Evolutionary conservation across 2,888 invertebrate genomes (phyloP).

Genomic region (Omphaloscelis lunosa): DNA sequence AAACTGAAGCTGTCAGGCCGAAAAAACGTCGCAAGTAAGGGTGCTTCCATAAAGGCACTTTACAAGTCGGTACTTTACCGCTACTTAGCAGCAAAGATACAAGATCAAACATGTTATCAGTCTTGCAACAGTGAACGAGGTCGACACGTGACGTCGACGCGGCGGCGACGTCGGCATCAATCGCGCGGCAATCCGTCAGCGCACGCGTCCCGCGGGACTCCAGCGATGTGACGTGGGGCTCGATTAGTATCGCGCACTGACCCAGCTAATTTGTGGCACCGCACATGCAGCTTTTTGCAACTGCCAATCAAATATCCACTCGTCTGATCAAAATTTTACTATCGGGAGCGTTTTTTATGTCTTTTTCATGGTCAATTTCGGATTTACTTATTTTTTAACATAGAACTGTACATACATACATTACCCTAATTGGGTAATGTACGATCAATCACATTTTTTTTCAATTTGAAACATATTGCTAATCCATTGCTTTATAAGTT

Average conservation of each 20-base stretch:
- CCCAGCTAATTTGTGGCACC: constrained; percentile 78
- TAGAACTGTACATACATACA: not conserved
- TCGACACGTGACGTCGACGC: constrained; percentile 73
- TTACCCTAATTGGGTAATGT: too few relatives aligned
- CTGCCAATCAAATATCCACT: constrained; percentile 45
- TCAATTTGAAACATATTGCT: too few relatives aligned
- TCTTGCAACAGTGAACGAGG: constrained; percentile 63
- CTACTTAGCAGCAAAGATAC: constrained; percentile 34
- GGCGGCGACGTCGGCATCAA: constrained; percentile 71
- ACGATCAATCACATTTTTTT: too few relatives aligned
- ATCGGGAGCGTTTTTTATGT: not conserved
- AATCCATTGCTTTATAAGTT: too few relatives aligned
- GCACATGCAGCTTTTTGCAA: constrained; percentile 61
- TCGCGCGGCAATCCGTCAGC: constrained; percentile 85
- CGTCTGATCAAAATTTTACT: constrained; percentile 32
- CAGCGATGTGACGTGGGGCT: constrained; percentile 47
- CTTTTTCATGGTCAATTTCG: not conserved
- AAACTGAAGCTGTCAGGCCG: not conserved
- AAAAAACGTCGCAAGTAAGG: not conserved
- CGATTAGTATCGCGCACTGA: constrained; percentile 72
- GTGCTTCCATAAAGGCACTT: not conserved
- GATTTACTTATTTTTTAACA: not conserved
- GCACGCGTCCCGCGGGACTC: constrained; percentile 73
- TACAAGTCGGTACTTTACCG: not conserved
- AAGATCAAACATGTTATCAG: constrained; percentile 73